Evolutionary conservation across 2,113 vertebrate species (phyloP).

Genomic region (Fregata magnificens): DNA sequence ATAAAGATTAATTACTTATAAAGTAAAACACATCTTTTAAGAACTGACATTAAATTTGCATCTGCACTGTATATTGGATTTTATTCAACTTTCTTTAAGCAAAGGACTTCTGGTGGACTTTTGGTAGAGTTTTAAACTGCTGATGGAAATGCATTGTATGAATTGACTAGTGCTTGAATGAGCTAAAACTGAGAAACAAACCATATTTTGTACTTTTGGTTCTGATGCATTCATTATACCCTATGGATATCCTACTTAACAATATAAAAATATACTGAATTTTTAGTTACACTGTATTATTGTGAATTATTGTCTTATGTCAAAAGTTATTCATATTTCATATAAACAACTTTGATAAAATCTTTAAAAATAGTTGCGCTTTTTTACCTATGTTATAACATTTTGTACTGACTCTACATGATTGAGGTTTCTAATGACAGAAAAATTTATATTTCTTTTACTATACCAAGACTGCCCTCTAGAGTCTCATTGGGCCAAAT

Average conservation of each 20-base stretch:
- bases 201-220: not conserved
- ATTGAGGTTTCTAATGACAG: not conserved
- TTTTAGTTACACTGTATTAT: not conserved
- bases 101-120: constrained; percentile 27
- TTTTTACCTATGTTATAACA: not conserved
- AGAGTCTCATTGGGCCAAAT: constrained; percentile 48
- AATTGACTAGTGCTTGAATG: not conserved
- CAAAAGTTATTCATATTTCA: not conserved
- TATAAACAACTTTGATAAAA: not conserved
- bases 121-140: not conserved
- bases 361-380: not conserved
- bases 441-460: not conserved
- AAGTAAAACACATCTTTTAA: constrained; percentile 68
- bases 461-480: constrained; percentile 72
- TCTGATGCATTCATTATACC: not conserved
- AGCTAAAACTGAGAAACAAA: not conserved
- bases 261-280: not conserved
- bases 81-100: constrained; percentile 9
- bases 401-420: not conserved
- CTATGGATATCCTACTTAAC: not conserved
- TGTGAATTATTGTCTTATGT: not conserved
- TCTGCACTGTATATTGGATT: constrained; percentile 36
- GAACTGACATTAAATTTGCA: constrained; percentile 75
- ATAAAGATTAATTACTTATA: constrained; percentile 86
- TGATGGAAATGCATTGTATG: constrained; percentile 1